Evolutionary conservation across 2,888 invertebrate genomes (phyloP).

Genomic region (Oscheius sp.): DNA sequence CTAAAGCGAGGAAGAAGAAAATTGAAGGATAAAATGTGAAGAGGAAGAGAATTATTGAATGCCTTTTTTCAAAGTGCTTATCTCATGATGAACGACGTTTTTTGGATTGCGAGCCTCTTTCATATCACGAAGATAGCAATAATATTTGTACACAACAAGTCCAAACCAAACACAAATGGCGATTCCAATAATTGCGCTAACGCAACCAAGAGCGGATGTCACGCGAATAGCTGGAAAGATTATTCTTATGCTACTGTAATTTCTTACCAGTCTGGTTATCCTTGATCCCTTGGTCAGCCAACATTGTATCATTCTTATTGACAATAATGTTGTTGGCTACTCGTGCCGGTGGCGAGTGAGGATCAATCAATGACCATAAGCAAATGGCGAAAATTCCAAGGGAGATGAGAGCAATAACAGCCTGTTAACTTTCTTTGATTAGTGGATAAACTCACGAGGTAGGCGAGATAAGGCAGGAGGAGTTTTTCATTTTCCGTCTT

Average conservation of each 20-base stretch:
- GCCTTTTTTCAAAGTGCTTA: constrained; percentile 46
- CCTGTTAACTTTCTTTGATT: constrained; percentile 22
- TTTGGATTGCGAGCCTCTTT: constrained; percentile 50
- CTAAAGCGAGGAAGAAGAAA: constrained; percentile 21
- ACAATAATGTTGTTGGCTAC: constrained; percentile 47
- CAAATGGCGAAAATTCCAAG: constrained; percentile 40
- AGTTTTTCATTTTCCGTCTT: constrained; percentile 52
- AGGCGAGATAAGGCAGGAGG: constrained; percentile 42
- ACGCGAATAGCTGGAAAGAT: constrained; percentile 22
- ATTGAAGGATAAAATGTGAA: constrained; percentile 8
- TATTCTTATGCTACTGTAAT: neutral
- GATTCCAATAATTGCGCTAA: constrained; percentile 36
- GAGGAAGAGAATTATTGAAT: constrained; percentile 31
- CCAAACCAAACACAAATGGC: constrained; percentile 50
- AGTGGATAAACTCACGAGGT: constrained; percentile 33
- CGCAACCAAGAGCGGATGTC: constrained; percentile 41
- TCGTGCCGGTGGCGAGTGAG: constrained; percentile 39
- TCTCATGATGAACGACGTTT: constrained; percentile 51
- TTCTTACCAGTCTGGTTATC: constrained; percentile 42
- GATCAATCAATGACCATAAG: constrained; percentile 53
- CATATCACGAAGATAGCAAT: constrained; percentile 49
- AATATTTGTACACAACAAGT: constrained; percentile 52
- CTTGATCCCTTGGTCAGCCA: constrained; percentile 38
- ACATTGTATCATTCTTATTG: constrained; percentile 35
- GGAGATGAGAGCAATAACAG: constrained; percentile 37